Percentiles rank a stretch among this genome's conserved stretches.
Evolutionary conservation across 2,797 vertebrate genomes (phyloP).

Genomic region (Betta splendens): DNA sequence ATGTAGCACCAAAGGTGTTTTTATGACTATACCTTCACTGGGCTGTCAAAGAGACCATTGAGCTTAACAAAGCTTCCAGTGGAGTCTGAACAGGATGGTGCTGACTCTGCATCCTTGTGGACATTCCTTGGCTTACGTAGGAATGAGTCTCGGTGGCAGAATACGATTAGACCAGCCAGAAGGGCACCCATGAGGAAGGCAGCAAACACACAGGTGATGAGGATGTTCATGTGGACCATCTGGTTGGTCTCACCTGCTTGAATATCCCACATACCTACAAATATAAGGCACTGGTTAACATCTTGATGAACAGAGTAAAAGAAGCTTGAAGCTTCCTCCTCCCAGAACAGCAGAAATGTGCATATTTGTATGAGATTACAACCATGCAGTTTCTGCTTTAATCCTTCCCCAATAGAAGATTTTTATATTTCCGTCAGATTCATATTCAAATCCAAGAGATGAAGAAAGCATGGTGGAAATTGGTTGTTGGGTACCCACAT

Average conservation of each 20-base stretch:
- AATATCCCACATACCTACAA: slow-evolving; percentile 95
- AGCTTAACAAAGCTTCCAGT: slow-evolving; percentile 96
- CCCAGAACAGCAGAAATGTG: slow-evolving; percentile 50
- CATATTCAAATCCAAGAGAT: slow-evolving; percentile 48
- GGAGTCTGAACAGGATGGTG: slow-evolving; percentile 94
- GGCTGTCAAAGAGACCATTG: slow-evolving; percentile 95
- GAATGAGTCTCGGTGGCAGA: slow-evolving; percentile 94
- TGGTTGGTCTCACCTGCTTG: slow-evolving; percentile 94
- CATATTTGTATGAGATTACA: slow-evolving; percentile 57
- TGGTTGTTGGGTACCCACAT: slow-evolving; percentile 67
- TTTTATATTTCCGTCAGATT: slow-evolving; percentile 31
- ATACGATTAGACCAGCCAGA: slow-evolving; percentile 94
- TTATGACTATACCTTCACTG: slow-evolving; percentile 84
- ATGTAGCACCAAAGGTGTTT: slow-evolving; percentile 13
- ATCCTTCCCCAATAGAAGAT: slow-evolving; percentile 35
- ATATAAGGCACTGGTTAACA: slow-evolving; percentile 58
- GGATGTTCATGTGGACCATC: slow-evolving; percentile 99
- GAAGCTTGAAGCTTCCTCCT: slow-evolving; percentile 25
- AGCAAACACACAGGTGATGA: slow-evolving; percentile 97
- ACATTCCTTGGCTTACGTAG: slow-evolving; percentile 91
- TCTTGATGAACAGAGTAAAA: slow-evolving; percentile 20
- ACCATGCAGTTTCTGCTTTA: slow-evolving; percentile 66
- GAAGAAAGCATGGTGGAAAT: slow-evolving; percentile 54
- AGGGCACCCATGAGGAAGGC: slow-evolving; percentile 96
- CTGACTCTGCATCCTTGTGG: slow-evolving; percentile 93